Base-by-base conservation (phyloP, 2,113 vertebrate genomes). In the Trachemys scripta region DNA sequence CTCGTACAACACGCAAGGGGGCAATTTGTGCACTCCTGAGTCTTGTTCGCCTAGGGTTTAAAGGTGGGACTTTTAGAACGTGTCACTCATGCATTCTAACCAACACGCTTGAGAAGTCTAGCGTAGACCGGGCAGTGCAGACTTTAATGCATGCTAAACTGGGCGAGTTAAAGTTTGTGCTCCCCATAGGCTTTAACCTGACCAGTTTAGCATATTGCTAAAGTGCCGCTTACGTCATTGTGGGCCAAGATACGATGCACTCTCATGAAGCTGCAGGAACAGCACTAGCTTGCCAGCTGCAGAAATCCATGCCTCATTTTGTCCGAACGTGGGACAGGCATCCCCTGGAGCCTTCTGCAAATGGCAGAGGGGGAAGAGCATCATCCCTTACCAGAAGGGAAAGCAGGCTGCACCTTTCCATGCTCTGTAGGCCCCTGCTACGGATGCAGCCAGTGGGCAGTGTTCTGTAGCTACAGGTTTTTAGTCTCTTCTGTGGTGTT, bases 141-240 rank as follows among this genome's bases (percentile, higher is more conserved):
- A 38, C 88, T 93, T 93, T 49, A 92, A 85, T 69, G 84, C 94
- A 80, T 89, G 95, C 59, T 35, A 72, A 97, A 62, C 57, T 20
- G 0, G 82, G 75, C 80, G 1, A 2, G 78, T 1, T 4, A 14
- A 59, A 59, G 27, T 12, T 5, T 59, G 57, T 59, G 57, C 24
- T 59, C 57, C 57, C 27, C 6, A 5, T 12, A 31, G 27, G 27
- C 57, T 59, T 59, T 59, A 59, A 31, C 25, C 12, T 29, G 57
- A 59, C 57, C 25, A 29, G 57, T 29, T 59, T 31, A 59, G 57
- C 57, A 13, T 27, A 29, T 57, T 27, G 53, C 27, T 29, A 59
- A 59, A 29, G 27, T 31, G 27, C 24, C 10, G 10, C 12, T 59
- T 29, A 59, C 6, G 27, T 29, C 57, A 31, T 54, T 54, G 53